These are phyloP conservation scores for Podilymbus podiceps DNA, from an alignment of 2,113 vertebrate species.

Conservation along the genomic window DNA sequence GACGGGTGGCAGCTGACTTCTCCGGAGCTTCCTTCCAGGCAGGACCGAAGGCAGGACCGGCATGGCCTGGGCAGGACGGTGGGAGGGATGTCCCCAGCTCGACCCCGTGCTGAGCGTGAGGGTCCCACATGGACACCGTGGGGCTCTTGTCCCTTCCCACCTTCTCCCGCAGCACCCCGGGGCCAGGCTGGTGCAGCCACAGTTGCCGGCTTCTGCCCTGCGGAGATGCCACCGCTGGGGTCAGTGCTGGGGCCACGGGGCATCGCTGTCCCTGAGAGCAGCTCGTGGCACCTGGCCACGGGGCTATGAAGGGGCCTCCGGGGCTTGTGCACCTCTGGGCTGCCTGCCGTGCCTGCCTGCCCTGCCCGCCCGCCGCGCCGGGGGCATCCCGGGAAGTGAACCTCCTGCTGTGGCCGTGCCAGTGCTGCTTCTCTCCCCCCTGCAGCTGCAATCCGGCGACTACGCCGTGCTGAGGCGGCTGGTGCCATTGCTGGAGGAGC, in stretches of 20 bases:
- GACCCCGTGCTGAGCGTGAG: fast-evolving
- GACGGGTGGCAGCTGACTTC: background rate
- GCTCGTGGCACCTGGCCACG: fast-evolving
- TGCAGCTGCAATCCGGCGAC: conserved; percentile 80
- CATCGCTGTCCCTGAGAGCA: background rate
- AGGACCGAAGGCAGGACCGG: background rate
- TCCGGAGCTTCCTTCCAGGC: background rate
- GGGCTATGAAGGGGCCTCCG: background rate
- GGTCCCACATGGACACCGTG: fast-evolving
- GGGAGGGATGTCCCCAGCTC: background rate
- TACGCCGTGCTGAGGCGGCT: conserved; percentile 78
- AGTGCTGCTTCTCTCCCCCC: background rate
- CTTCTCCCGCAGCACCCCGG: fast-evolving
- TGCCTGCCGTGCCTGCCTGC: background rate
- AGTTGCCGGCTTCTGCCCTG: background rate
- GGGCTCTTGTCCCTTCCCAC: background rate
- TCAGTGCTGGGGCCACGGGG: fast-evolving
- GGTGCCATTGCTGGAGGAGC: conserved; percentile 77
- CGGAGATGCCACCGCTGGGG: background rate
- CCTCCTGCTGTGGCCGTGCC: fast-evolving
- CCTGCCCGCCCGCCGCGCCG: background rate
- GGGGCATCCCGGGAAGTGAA: fast-evolving
- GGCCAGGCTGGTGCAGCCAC: fast-evolving
- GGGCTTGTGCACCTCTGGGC: background rate
- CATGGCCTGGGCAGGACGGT: background rate